Evolutionary conservation across 2,888 invertebrate genomes (phyloP), one percentile per base, ranked within the genome.

Genomic region (Osmoderma eremita): DNA sequence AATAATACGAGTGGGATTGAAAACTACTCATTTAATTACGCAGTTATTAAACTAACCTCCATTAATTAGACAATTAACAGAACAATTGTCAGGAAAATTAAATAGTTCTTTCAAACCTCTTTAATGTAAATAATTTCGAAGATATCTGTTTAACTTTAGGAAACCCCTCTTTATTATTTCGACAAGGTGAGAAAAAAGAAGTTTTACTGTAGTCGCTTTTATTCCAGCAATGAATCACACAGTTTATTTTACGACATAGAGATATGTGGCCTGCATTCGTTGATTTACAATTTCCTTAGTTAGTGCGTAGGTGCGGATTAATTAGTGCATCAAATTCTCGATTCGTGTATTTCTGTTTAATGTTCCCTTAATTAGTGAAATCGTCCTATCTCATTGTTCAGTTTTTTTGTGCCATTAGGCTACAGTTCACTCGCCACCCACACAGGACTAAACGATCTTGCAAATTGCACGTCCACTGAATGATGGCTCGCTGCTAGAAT

Each of bases 391-490:
- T n/a, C 13, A 51, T 51, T 51, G 50, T 51, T 38, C 10, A 18
- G 1, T 38, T 18, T 36, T 38, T 53, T 53, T 53, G 10, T 36
- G 38, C 45, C 45, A 48, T 61, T 48, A 45, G 42, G 45, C 13
- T 58, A 12, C 17, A 17, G 24, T 45, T 45, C 15, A 13, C 45
- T 36, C 45, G 58, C 58, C 45, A 48, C 58, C 45, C 45, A 61
- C 45, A 45, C 42, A 4, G 30, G 48, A 30, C 58, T 17, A 45
- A 61, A 45, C 58, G 58, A 45, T 45, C 58, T 48, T 45, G 45
- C 58, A 61, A 61, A 61, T 61, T 48, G 58, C 58, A 30, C 30
- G 13, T 61, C 30, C 15, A 61, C 30, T 61, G 45, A 45, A 45
- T 48, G 58, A 61, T 42, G 58, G 45, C 45, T 30, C 20, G 58